Evolutionary conservation across 2,888 invertebrate species (phyloP), one percentile per base, ranked within the genome.

Genomic region (Hemistola chrysoprasaria): DNA sequence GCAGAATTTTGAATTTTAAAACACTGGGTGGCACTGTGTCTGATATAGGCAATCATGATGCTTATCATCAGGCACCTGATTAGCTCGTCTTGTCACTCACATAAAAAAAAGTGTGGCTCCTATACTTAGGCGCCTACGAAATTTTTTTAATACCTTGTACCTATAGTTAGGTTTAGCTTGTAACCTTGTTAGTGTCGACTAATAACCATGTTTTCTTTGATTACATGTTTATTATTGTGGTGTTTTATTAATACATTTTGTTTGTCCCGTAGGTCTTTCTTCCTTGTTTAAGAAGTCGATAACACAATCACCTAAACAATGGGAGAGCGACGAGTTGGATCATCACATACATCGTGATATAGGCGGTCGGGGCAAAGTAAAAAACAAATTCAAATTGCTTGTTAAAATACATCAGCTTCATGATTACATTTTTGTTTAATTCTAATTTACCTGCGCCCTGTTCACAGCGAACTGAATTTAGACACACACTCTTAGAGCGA

Each of bases 371-470:
- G 62, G 62, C 23, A 80, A 74, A 64, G 40, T 77, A 50, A 81
- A 80, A 60, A 82, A 74, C 34, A 79, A 79, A 65, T 55, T 82
- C 3, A 84, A 81, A 64, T 56, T 84, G 31, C 59, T 81, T 42
- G 68, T 84, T 21, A 82, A 84, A 83, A 62, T 84, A 72, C 72
- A 83, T 22, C 75, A 78, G 47, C 77, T 70, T 55, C 64, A 78
- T 65, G 60, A 40, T 32, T 80, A 64, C 38, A 11, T 8, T 7
- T 30, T 6, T 36, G 25, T 47, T 52, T 56, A 35, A 38, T 43
- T 47, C 51, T 56, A 35, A 38, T 43, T 53, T 36, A 8, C 4
- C 9, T n/a, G n/a, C n/a, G n/a, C n/a, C n/a, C n/a, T n/a, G n/a
- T n/a, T n/a, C n/a, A n/a, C n/a, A n/a, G n/a, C n/a, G n/a, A n/a